Base-by-base conservation (phyloP, 2,797 vertebrate genomes). In the Silurus aristotelis region DNA sequence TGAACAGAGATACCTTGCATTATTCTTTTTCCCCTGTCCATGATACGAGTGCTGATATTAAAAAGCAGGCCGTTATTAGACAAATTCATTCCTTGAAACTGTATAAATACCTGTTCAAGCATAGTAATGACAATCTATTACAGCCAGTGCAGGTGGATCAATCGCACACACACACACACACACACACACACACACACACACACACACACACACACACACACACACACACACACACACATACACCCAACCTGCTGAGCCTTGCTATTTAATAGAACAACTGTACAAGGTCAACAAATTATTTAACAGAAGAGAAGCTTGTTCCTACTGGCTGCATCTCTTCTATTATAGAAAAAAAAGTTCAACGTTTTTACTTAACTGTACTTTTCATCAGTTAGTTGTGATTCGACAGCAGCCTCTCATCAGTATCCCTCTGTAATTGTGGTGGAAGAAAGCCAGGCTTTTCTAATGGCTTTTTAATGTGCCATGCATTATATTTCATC, bases 61-160 rank as follows among this genome's bases (percentile, higher is more conserved):
- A 27, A 80, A 27, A 73, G 64, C 25, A 64, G 58, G 22, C 22
- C 19, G n/a, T 63, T 58, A 13, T 71, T 60, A 60, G 46, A 31
- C 27, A 4, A 25, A 43, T 68, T 58, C 4, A 5, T 67, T 78
- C 58, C 9, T 10, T 22, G 15, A 20, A 66, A 19, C 1, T 6
- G 22, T 25, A 46, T 15, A 75, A 86, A 63, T 71, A 77, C 60
- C 73, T 46, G 60, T 27, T 73, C 67, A 84, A 20, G 22, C 22
- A 83, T 73, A 83, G 80, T 77, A 87, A 88, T 85, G 84, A 86
- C 46, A 82, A 86, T 85, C 80, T 71, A 83, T 87, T 83, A 89
- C 70, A 78, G 25, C 17, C 80, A 83, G 75, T 25, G 43, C 19
- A 60, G 22, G 73, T 76, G 83, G 70, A 85, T 52, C 25, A 80